Evolutionary conservation across 2,797 vertebrate species (phyloP), one percentile per base, ranked within the genome.

Genomic region (Adelosebastes latens): DNA sequence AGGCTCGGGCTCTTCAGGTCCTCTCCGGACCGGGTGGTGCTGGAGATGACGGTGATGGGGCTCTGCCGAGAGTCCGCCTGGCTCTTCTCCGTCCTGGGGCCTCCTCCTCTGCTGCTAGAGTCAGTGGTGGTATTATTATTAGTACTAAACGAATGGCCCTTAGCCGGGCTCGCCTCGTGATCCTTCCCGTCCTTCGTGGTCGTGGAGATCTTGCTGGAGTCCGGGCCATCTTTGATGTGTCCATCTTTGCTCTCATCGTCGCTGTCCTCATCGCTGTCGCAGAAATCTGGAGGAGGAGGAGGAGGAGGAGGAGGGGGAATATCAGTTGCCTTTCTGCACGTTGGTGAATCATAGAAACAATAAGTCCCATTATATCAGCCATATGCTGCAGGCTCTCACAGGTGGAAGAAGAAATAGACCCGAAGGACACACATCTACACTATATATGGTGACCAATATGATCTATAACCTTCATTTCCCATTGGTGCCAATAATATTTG

Each of bases 221-320:
- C 98, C 6, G 92, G 95, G 10, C 93, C 95, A 42, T 98, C 98
- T 8, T 95, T 96, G 71, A 93, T 78, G 65, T 96, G 96, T 5
- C 93, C 97, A n/a, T 98, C 98, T 92, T 98, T 99, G 74, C 97
- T 98, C 75, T 99, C 98, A 0, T 98, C 96, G 14, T 99, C 98
- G 81, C 98, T 99, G 81, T 99, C 98, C 4, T 96, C 98, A 8
- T 99, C 98, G 78, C 97, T 99, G 92, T 97, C 97, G 6, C 97
- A 98, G 87, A 97, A 96, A 92, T 98, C 98, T 99, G 83, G 64
- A 72, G 58, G 4, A 69, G 22, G 42, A 72, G 67, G 1, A 14
- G 34, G 34, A 36, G 34, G 24, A 3, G 24, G 34, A 34, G 32
- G 34, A 39, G 36, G 36, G 5, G 36, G 13, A 52, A 7, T 20